phyloP scores from a whole-genome alignment of 1,140 invertebrate genomes.

The Diuraphis noxia region DNA sequence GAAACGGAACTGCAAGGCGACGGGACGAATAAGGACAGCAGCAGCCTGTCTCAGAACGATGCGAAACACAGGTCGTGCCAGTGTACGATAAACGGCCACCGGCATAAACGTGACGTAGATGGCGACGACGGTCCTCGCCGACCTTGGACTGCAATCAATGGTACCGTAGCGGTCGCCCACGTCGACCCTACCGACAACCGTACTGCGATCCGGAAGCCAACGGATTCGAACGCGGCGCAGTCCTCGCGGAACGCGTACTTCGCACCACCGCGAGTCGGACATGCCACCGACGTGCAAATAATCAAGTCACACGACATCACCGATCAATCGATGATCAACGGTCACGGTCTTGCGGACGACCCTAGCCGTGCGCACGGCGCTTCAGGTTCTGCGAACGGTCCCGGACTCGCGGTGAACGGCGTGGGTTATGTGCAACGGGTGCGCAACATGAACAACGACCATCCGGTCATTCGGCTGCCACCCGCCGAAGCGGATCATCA shows the following conservation, averaged over 20 bases:
- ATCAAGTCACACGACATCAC: slow-evolving; percentile 30
- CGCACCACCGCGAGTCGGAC: not conserved
- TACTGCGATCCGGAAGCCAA: not conserved
- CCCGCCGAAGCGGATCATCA: not conserved
- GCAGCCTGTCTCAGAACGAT: not conserved
- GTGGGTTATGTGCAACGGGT: slow-evolving; percentile 10
- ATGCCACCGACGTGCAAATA: slow-evolving; percentile 30
- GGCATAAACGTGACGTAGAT: not conserved
- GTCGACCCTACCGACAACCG: not conserved
- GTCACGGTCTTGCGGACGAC: no score
- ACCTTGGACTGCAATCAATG: not conserved
- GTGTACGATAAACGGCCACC: slow-evolving; percentile 13
- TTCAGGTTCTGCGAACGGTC: not conserved
- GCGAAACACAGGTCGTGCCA: slow-evolving; percentile 9
- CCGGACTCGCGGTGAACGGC: not conserved
- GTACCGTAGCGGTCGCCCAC: not conserved
- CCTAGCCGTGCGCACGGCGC: not conserved
- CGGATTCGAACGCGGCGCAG: not conserved
- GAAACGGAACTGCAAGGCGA: slow-evolving; percentile 22
- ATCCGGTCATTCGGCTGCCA: not conserved
- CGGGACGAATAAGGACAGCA: not conserved
- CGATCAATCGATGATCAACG: not conserved
- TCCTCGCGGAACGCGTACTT: not conserved
- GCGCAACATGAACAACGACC: not conserved
- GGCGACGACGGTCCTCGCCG: not conserved